These are phyloP conservation scores for Hippocampus comes DNA, from an alignment of 2,113 vertebrate species.

Conservation along the genomic window DNA sequence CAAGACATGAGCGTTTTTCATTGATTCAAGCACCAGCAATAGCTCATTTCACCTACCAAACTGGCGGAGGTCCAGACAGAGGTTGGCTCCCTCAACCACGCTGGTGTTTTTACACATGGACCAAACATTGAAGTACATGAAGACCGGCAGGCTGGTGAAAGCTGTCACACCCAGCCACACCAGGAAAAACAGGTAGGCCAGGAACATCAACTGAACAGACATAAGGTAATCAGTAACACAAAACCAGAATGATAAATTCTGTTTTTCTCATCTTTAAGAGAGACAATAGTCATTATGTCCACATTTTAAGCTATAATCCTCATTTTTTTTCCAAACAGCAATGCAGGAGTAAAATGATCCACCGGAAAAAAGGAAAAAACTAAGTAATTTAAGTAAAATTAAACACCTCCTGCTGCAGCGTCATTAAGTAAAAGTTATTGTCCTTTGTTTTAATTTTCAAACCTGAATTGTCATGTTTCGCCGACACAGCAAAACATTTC, in stretches of 20 bases:
- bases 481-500: neutral
- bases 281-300: neutral
- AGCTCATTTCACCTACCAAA: slow-evolving; percentile 74
- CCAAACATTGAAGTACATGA: slow-evolving; percentile 99
- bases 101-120: slow-evolving; percentile 94
- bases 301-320: neutral
- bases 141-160: slow-evolving; percentile 94
- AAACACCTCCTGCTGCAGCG: neutral
- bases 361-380: no score
- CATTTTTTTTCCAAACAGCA: no score
- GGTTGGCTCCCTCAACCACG: slow-evolving; percentile 80
- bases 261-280: neutral
- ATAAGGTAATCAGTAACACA: neutral
- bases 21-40: neutral
- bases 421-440: neutral
- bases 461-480: no score
- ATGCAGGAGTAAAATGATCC: no score
- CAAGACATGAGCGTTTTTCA: neutral
- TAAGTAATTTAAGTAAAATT: no score
- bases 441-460: neutral
- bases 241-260: neutral
- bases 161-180: slow-evolving; percentile 96
- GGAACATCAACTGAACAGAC: slow-evolving; percentile 76
- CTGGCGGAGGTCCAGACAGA: slow-evolving; percentile 95
- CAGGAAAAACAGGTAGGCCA: slow-evolving; percentile 97